Conservation (phyloP, 1,140 invertebrate species). For the Brachionus asplanchnoidis region DNA sequence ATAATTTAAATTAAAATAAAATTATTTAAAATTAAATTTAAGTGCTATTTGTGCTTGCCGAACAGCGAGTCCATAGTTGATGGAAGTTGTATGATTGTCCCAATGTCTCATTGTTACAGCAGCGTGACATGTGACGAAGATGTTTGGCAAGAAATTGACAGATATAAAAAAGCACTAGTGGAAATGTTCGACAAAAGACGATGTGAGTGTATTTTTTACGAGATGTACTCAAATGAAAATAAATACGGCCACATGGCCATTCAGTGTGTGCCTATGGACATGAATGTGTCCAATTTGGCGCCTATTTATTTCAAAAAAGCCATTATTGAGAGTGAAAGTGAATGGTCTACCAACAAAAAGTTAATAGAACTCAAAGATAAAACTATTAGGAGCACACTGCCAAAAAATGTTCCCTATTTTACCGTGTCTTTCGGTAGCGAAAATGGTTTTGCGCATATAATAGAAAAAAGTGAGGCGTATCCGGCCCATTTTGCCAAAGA, state of each 20-base stretch:
- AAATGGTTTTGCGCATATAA: constrained; percentile 86
- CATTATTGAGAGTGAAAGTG: constrained; percentile 82
- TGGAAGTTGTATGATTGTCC: constrained; percentile 80
- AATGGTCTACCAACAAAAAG: constrained; percentile 93
- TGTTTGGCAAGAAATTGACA: constrained; percentile 79
- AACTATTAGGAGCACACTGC: constrained; percentile 59
- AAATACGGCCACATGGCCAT: constrained; percentile 76
- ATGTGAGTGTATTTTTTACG: constrained; percentile 83
- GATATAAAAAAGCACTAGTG: constrained; percentile 69
- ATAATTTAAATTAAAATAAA: constrained; percentile 35
- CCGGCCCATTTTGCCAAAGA: constrained; percentile 87
- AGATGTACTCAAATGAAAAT: constrained; percentile 71
- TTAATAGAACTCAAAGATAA: constrained; percentile 69
- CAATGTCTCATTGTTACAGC: constrained; percentile 72
- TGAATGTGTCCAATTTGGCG: constrained; percentile 73
- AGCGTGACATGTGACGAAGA: constrained; percentile 83
- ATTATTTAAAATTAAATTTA: constrained; percentile 42
- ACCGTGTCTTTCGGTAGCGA: constrained; percentile 80
- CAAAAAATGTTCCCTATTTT: constrained; percentile 90
- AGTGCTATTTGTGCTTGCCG: constrained; percentile 73
- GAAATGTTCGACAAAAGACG: constrained; percentile 65
- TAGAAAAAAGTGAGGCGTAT: constrained; percentile 84
- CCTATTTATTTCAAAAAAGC: constrained; percentile 98
- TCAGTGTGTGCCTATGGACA: constrained; percentile 79
- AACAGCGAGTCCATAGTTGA: constrained; percentile 70